Percentiles rank a stretch among this genome's conserved stretches.
Conservation (phyloP, 2,888 invertebrate genomes). For the Nemotelus nigrinus region DNA sequence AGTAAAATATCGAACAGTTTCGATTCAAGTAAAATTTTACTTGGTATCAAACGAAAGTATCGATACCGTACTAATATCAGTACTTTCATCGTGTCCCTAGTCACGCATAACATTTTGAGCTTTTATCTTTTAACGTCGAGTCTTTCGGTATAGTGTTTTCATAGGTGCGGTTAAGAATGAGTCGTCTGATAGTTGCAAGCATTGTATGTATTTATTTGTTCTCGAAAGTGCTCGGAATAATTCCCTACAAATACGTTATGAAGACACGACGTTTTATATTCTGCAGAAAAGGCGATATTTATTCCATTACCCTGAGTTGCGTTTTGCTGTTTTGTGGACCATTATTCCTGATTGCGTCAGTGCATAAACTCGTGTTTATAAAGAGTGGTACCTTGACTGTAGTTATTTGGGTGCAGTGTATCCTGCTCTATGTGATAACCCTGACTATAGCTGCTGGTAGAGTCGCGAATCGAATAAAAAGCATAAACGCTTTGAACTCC, state of each 20-base stretch:
- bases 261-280: not conserved
- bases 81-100: too few relatives aligned
- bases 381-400: not conserved
- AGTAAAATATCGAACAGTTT: too few relatives aligned
- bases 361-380: not conserved
- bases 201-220: not conserved
- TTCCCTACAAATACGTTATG: not conserved
- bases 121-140: too few relatives aligned
- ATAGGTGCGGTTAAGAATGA: not conserved
- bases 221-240: not conserved
- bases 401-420: not conserved
- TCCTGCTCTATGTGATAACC: not conserved
- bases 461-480: not conserved
- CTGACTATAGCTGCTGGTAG: not conserved
- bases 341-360: not conserved
- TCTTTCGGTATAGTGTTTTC: too few relatives aligned
- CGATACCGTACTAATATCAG: too few relatives aligned
- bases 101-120: too few relatives aligned
- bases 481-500: not conserved
- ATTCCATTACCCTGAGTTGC: not conserved
- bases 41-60: too few relatives aligned
- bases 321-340: not conserved
- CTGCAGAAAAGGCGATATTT: not conserved
- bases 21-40: too few relatives aligned
- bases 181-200: not conserved